Conservation (phyloP, 2,888 invertebrate species). For the Orchestes rusci region DNA sequence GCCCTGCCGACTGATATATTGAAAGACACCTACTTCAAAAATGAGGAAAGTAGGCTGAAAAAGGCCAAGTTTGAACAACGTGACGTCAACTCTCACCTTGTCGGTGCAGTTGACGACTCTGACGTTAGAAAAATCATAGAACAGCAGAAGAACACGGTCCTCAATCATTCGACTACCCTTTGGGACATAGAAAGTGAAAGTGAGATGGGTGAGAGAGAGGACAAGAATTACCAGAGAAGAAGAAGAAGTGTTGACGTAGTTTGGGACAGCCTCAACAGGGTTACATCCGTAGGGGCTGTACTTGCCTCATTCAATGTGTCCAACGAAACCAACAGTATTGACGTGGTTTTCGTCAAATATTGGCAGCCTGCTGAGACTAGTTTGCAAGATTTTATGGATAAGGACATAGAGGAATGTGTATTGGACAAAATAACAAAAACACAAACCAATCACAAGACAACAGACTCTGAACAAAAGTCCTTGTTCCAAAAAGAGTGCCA, state of each 20-base stretch:
- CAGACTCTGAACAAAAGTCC: constrained; percentile 32
- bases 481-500: constrained; percentile 43
- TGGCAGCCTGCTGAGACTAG: constrained; percentile 56
- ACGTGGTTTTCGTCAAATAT: constrained; percentile 67
- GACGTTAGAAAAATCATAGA: constrained; percentile 37
- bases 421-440: constrained; percentile 41
- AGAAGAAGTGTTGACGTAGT: constrained; percentile 32
- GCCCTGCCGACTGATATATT: constrained; percentile 41
- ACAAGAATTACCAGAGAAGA: constrained; percentile 35
- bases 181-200: constrained; percentile 54
- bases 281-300: constrained; percentile 36
- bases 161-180: constrained; percentile 39
- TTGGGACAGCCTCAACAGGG: constrained; percentile 32
- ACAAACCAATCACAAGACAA: constrained; percentile 9
- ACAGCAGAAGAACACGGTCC: constrained; percentile 30
- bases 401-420: constrained; percentile 60
- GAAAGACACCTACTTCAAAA: constrained; percentile 42
- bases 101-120: constrained; percentile 37
- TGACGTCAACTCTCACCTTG: constrained; percentile 38
- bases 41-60: constrained; percentile 36
- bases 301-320: constrained; percentile 12
- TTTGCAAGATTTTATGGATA: constrained; percentile 48
- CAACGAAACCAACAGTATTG: constrained; percentile 40
- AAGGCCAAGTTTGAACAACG: constrained; percentile 42
- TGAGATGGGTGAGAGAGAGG: constrained; percentile 45